Conservation (phyloP, 2,797 vertebrate genomes). For the Microhierax caerulescens region DNA sequence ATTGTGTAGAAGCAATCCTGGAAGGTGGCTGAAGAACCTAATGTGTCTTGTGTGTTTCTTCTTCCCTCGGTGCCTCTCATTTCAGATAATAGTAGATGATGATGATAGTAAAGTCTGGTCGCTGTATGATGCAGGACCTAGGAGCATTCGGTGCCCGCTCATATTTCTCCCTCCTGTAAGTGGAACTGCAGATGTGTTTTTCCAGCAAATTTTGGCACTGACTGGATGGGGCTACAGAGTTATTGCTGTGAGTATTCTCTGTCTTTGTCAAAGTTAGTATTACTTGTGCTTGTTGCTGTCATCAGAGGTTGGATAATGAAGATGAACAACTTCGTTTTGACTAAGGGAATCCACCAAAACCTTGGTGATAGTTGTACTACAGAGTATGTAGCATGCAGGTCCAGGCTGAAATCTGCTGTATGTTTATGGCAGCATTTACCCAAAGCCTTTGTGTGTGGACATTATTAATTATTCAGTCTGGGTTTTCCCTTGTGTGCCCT, state of each 20-base stretch:
- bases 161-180: constrained; percentile 96
- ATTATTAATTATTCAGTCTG: neutral
- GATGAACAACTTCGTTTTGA: neutral
- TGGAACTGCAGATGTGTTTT: constrained; percentile 96
- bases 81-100: constrained; percentile 97
- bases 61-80: neutral
- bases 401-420: neutral
- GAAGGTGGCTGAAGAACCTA: neutral
- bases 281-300: neutral
- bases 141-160: constrained; percentile 93
- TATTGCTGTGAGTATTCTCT: constrained; percentile 87
- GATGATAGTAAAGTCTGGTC: constrained; percentile 99
- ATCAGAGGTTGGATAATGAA: neutral
- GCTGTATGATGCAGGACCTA: constrained; percentile 92
- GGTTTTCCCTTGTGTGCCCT: neutral
- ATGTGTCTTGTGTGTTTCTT: neutral
- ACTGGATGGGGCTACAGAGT: constrained; percentile 97
- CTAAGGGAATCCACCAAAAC: neutral
- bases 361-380: neutral
- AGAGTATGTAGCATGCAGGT: neutral
- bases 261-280: neutral
- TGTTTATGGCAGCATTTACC: neutral
- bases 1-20: neutral
- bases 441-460: neutral
- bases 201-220: constrained; percentile 93